These are phyloP conservation scores for Entomyzon cyanotis DNA, from an alignment of 2,113 vertebrate species.

Conservation along the genomic window DNA sequence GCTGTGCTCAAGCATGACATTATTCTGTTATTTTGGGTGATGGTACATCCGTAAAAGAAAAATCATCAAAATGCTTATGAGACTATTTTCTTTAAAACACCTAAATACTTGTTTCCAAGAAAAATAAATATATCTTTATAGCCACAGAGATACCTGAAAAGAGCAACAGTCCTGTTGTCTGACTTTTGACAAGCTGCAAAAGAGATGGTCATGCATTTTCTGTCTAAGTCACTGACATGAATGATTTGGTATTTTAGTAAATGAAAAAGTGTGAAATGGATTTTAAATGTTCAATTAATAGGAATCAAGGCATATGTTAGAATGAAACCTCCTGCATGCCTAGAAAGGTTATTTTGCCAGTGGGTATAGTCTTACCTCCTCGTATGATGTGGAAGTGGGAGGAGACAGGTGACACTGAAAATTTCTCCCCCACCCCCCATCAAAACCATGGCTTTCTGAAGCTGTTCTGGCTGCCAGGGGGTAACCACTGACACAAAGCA, in stretches of 20 bases:
- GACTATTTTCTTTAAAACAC: neutral
- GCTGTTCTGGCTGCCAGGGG: neutral
- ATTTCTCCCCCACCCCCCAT: neutral
- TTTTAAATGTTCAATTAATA: neutral
- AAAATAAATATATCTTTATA: neutral
- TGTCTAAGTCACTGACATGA: neutral
- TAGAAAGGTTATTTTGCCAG: neutral
- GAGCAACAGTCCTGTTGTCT: neutral
- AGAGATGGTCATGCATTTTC: neutral
- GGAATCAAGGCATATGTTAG: neutral
- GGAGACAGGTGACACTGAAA: neutral
- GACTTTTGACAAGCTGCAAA: neutral
- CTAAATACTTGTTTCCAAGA: neutral
- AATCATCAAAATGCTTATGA: neutral
- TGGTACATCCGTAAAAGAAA: neutral
- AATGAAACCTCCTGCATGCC: neutral
- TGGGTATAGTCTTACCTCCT: neutral
- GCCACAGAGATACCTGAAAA: neutral
- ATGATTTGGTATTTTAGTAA: neutral
- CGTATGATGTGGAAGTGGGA: neutral
- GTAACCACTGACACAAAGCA: neutral
- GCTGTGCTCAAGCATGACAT: neutral
- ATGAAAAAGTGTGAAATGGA: neutral
- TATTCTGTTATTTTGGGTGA: neutral
- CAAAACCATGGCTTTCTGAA: neutral